Conservation (phyloP, 2,888 invertebrate genomes). For the Meiosimyza decipiens region DNA sequence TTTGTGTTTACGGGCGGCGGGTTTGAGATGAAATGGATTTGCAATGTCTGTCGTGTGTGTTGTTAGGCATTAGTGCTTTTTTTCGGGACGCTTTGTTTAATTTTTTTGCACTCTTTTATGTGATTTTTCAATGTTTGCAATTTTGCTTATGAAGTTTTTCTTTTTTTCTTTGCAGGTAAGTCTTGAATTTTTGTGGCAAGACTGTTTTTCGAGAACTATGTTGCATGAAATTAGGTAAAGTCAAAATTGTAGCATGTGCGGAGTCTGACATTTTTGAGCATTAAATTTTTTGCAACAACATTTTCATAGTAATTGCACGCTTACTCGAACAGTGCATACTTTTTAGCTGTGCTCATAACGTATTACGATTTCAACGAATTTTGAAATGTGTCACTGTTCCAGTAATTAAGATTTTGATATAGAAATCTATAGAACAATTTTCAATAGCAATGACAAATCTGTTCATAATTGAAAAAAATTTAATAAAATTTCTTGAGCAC, state of each 20-base stretch:
- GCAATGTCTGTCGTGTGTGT: no score
- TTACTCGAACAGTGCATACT: background rate
- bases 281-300: background rate
- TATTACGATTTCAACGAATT: background rate
- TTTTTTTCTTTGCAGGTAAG: constrained; percentile 32
- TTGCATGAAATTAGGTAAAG: background rate
- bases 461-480: no score
- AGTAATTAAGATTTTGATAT: background rate
- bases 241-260: background rate
- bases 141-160: constrained; percentile 9
- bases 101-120: background rate
- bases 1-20: background rate
- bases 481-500: no score
- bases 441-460: no score
- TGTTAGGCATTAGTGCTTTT: no score
- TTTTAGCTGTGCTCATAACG: background rate
- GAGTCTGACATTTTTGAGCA: background rate
- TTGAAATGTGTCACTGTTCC: background rate
- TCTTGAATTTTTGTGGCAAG: background rate
- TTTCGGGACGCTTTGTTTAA: background rate
- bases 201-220: background rate
- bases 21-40: background rate
- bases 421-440: background rate
- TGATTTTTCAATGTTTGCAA: background rate
- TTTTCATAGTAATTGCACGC: no score